Evolutionary conservation across 30 jellyfish, hydroid and myxozoan species (phyloP), one percentile per base, ranked within the genome.

Genomic region (Aurelia sp.): DNA sequence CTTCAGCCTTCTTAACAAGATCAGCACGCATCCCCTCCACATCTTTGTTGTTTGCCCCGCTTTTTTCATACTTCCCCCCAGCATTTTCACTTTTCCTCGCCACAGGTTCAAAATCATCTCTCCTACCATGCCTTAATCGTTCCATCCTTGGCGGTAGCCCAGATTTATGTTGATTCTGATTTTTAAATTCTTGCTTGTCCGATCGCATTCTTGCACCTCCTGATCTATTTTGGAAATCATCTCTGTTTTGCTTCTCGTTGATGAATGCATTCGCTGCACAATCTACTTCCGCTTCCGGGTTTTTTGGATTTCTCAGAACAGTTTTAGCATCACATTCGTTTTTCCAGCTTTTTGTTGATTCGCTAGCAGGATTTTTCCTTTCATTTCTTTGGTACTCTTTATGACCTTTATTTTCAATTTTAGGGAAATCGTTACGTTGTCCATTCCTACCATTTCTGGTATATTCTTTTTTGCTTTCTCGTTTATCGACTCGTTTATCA

Each of bases 101-200:
- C 17, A 15, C 51, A 13, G 85, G 15, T 63, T 73, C 52, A 47
- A 18, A 18, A 19, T 73, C 85, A 4, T 51, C 85, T 73, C 19
- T 48, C 22, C 38, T 12, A 16, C 20, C 18, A n/a, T 73, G 85
- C 85, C 71, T 73, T 38, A 52, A 51, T 47, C 53, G 21, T 30
- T 73, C 69, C 69, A 59, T 3, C 2, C 69, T 59, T 18, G 69
- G 69, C 3, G 69, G 69, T 38, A 59, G 69, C 33, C 69, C 69
- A 18, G 24, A 18, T 21, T 59, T 59, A 18, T 59, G 69, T 12
- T n/a, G 69, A 59, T 13, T 13, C 16, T 59, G 69, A 8, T 0
- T 59, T 21, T 8, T 18, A 4, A 59, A 59, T 59, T 59, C 69
- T 21, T 59, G 69, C 33, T 59, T 59, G 12, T 59, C 69, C 5